Percentiles rank a stretch among this genome's conserved stretches.
phyloP scores from a whole-genome alignment of 1,140 invertebrate species.

The Neelides sp. region DNA sequence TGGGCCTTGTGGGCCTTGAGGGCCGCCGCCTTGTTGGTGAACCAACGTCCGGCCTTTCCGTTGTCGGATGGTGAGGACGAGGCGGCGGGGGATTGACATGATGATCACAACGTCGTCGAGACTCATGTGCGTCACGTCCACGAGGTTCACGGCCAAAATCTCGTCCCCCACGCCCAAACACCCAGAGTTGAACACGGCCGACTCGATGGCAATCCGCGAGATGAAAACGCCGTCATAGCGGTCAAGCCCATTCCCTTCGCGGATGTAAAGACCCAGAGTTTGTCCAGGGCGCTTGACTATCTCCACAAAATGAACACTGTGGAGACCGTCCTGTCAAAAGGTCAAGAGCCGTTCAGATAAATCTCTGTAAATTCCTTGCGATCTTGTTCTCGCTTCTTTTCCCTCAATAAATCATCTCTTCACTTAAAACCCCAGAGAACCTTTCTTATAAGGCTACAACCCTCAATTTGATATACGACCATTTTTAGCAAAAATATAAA shows the following conservation, averaged over 20 bases:
- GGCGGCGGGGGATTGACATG: slow-evolving; percentile 92
- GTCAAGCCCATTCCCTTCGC: slow-evolving; percentile 89
- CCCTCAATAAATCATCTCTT: no score
- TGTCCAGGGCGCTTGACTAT: slow-evolving; percentile 98
- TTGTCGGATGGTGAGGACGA: slow-evolving; percentile 81
- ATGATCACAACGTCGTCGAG: slow-evolving; percentile 80
- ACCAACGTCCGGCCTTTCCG: slow-evolving; percentile 34
- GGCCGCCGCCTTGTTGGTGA: slow-evolving; percentile 4
- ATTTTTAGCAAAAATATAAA: no score
- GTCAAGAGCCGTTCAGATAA: no score
- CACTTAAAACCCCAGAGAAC: no score
- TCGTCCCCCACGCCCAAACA: slow-evolving; percentile 96
- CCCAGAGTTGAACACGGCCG: slow-evolving; percentile 88
- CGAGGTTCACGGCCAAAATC: slow-evolving; percentile 92
- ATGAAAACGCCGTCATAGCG: slow-evolving; percentile 93
- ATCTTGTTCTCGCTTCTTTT: no score
- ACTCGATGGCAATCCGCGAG: slow-evolving; percentile 92
- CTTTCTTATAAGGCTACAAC: no score
- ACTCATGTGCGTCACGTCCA: slow-evolving; percentile 93
- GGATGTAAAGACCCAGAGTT: slow-evolving; percentile 92
- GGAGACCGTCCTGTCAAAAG: slow-evolving; percentile 63
- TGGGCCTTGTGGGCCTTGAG: slow-evolving; percentile 50
- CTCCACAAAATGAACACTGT: slow-evolving; percentile 86
- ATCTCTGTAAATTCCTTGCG: no score
- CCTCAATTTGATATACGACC: no score